Conservation (phyloP, 2,113 vertebrate genomes). For the Smithornis capensis region DNA sequence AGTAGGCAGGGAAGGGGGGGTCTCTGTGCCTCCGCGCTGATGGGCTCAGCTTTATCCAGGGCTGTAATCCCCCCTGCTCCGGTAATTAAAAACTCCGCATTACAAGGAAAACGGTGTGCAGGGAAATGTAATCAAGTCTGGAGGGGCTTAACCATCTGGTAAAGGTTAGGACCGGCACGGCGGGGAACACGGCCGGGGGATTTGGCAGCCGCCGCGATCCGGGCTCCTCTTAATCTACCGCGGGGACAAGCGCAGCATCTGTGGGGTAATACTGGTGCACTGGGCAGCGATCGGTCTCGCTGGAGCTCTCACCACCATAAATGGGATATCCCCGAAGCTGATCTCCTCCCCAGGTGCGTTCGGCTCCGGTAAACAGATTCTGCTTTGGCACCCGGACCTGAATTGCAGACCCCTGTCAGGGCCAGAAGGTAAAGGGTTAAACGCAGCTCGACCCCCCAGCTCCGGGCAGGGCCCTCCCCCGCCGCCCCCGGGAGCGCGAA, state of each 20-base stretch:
- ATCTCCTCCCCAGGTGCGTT: neutral
- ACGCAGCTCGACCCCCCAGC: slow-evolving; percentile 45
- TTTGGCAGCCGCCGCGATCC: slow-evolving; percentile 66
- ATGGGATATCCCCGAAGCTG: neutral
- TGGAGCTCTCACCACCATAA: neutral
- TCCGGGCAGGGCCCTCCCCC: slow-evolving; percentile 43
- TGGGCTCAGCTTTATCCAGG: slow-evolving; percentile 81
- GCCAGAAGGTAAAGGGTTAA: slow-evolving; percentile 76
- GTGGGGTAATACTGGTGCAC: neutral
- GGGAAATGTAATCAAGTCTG: slow-evolving; percentile 90
- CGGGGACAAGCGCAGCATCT: slow-evolving; percentile 21
- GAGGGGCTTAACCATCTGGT: slow-evolving; percentile 95
- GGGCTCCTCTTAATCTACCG: slow-evolving; percentile 61
- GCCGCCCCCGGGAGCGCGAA: slow-evolving; percentile 57
- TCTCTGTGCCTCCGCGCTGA: slow-evolving; percentile 71
- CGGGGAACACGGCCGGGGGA: slow-evolving; percentile 78
- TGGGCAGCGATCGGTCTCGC: neutral
- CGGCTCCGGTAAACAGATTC: neutral
- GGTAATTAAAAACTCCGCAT: slow-evolving; percentile 91
- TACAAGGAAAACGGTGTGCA: slow-evolving; percentile 84
- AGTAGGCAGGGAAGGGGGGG: neutral
- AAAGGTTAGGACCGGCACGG: slow-evolving; percentile 87
- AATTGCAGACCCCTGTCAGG: neutral
- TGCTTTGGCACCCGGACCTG: neutral
- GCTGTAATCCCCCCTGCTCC: slow-evolving; percentile 85